A percentile compares a stretch with the other conserved stretches of the same genome.
Evolutionary conservation across 2,113 vertebrate species (phyloP).

Genomic region (Phycodurus eques): DNA sequence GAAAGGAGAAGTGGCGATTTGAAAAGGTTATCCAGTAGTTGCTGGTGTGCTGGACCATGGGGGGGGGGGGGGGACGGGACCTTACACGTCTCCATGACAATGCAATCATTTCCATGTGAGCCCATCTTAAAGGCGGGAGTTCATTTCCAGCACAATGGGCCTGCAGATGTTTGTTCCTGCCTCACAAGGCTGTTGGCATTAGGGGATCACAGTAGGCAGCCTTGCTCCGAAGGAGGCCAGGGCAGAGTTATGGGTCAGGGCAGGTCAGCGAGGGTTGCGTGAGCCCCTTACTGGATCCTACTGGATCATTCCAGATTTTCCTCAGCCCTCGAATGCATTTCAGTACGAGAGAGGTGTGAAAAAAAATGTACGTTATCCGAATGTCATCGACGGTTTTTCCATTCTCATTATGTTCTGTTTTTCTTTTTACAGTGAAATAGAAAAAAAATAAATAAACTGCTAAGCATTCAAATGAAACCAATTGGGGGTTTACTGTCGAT

Average conservation of each 20-base stretch:
- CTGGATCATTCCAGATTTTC: conserved; percentile 16
- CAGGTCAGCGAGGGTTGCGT: conserved; percentile 1
- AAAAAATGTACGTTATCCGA: not conserved
- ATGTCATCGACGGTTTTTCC: not conserved
- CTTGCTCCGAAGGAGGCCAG: conserved; percentile 32
- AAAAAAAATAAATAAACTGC: not conserved
- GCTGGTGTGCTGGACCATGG: conserved; percentile 13
- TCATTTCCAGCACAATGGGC: conserved; percentile 61
- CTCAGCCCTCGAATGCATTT: not conserved
- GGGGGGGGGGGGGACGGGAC: conserved; percentile 24
- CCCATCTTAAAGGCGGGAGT: conserved; percentile 41
- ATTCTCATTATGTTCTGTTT: not conserved
- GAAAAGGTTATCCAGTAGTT: conserved; percentile 40
- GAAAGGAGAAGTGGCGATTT: conserved; percentile 31
- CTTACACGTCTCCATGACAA: conserved; percentile 52
- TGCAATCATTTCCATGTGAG: conserved; percentile 58
- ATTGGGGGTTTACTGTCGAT: too few species aligned
- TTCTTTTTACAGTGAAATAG: not conserved
- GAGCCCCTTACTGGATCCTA: conserved; percentile 7
- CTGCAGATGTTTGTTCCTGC: conserved; percentile 58
- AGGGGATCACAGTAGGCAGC: conserved; percentile 41
- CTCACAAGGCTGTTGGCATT: conserved; percentile 24
- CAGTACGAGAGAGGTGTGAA: not conserved
- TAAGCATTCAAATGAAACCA: too few species aligned
- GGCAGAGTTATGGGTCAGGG: conserved; percentile 25